Evolutionary conservation across 2,113 vertebrate genomes (phyloP).

Genomic region (Lycocorax pyrrhopterus): DNA sequence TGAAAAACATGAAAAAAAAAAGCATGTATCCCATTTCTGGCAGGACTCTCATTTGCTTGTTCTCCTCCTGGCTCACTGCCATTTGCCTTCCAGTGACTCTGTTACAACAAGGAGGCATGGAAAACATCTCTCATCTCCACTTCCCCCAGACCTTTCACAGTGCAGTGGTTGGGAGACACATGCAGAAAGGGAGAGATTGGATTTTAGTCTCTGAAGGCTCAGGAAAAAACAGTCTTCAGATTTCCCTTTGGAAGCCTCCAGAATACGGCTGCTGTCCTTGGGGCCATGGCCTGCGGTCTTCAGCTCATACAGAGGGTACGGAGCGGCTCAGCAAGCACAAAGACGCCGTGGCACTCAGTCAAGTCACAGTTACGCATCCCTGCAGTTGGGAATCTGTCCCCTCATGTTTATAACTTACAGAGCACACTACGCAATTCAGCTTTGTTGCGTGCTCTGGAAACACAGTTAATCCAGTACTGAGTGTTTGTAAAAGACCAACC

Average conservation of each 20-base stretch:
- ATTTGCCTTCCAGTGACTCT: conserved; percentile 55
- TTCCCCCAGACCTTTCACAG: neutral
- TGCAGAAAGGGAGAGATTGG: neutral
- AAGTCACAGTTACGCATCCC: neutral
- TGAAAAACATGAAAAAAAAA: neutral
- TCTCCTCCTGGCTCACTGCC: conserved; percentile 50
- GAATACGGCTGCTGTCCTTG: neutral
- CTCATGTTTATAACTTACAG: neutral
- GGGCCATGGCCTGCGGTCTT: neutral
- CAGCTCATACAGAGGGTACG: rapidly evolving
- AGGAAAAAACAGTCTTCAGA: neutral
- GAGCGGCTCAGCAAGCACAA: neutral
- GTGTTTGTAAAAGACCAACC: neutral
- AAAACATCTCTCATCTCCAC: conserved; percentile 37
- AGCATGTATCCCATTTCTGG: conserved; percentile 27
- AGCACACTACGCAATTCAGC: neutral
- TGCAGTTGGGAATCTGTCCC: rapidly evolving
- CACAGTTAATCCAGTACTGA: neutral
- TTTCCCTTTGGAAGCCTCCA: neutral
- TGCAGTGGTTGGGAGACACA: neutral
- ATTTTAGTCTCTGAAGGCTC: neutral
- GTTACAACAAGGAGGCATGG: conserved; percentile 27
- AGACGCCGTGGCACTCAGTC: rapidly evolving
- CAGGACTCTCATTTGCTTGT: conserved; percentile 18
- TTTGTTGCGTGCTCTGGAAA: neutral